Evolutionary conservation across 2,797 vertebrate genomes (phyloP).

Genomic region (Phoxinus dragarum): DNA sequence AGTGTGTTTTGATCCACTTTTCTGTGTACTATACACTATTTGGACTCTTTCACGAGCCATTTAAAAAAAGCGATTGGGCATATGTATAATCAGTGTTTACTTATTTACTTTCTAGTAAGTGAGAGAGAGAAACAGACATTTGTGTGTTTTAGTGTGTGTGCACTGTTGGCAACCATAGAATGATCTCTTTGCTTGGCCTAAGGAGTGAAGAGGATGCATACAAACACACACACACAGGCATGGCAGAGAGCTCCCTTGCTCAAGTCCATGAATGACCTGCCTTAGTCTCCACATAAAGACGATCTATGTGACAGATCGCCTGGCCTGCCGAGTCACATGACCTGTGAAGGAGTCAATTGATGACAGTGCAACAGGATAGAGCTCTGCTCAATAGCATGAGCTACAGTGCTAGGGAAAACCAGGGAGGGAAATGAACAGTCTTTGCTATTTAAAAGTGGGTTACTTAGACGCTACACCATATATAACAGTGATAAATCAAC

Average conservation of each 20-base stretch:
- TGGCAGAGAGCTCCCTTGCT: conserved; percentile 66
- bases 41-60: conserved; percentile 9
- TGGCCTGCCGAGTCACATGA: conserved; percentile 63
- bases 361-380: conserved; percentile 61
- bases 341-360: conserved; percentile 81
- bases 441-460: conserved; percentile 33
- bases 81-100: conserved; percentile 36
- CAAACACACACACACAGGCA: conserved; percentile 38
- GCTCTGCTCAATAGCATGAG: conserved; percentile 24
- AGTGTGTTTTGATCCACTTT: background rate
- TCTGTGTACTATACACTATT: conserved; percentile 18
- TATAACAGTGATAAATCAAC: conserved; percentile 48
- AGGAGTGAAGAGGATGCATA: conserved; percentile 65
- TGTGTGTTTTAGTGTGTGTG: conserved; percentile 51
- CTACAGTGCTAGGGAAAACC: background rate
- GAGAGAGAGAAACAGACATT: conserved; percentile 53
- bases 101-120: conserved; percentile 33
- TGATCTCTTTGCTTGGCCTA: conserved; percentile 72
- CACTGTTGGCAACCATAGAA: conserved; percentile 61
- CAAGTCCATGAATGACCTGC: conserved; percentile 77
- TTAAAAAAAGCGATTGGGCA: conserved; percentile 26
- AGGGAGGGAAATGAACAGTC: conserved; percentile 30
- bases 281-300: conserved; percentile 79
- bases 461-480: conserved; percentile 19
- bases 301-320: conserved; percentile 76